Percentiles rank a stretch among this genome's conserved stretches.
Evolutionary conservation across 2,888 invertebrate species (phyloP).

Genomic region (Uropetala carovei): DNA sequence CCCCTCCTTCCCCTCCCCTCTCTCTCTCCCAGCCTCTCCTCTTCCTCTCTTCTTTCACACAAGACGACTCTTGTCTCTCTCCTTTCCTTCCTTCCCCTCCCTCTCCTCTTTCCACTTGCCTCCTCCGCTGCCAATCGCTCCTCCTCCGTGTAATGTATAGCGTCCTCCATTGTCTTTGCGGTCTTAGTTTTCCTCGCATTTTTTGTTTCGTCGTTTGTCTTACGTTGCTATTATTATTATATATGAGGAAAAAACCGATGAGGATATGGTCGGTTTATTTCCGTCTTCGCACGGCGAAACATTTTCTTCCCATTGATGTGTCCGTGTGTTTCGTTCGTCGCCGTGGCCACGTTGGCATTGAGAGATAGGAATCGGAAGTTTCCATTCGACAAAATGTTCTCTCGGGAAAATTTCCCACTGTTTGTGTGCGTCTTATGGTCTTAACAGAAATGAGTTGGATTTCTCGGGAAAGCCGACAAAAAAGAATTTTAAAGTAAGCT

Average conservation of each 20-base stretch:
- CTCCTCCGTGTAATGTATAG: no score
- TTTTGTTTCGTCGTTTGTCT: not conserved
- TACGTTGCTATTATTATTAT: not conserved
- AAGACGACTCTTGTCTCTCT: constrained; percentile 15
- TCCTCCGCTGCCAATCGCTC: no score
- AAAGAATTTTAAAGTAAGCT: no score
- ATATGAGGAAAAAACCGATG: not conserved
- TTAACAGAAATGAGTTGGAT: no score
- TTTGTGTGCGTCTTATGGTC: no score
- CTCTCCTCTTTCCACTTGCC: not conserved
- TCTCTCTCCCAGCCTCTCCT: not conserved
- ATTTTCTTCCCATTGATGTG: not conserved
- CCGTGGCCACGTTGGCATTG: not conserved
- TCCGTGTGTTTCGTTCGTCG: not conserved
- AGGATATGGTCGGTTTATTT: not conserved
- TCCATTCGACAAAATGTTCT: no score
- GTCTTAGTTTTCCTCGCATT: no score
- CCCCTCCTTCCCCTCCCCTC: not conserved
- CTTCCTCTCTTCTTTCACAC: not conserved
- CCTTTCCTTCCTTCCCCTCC: not conserved
- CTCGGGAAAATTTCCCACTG: no score
- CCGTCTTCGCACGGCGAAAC: not conserved
- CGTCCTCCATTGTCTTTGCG: no score
- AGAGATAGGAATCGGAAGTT: no score
- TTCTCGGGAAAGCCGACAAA: no score